These are phyloP conservation scores for Crotalus tigris DNA, from an alignment of 2,113 vertebrate genomes.

Conservation along the genomic window DNA sequence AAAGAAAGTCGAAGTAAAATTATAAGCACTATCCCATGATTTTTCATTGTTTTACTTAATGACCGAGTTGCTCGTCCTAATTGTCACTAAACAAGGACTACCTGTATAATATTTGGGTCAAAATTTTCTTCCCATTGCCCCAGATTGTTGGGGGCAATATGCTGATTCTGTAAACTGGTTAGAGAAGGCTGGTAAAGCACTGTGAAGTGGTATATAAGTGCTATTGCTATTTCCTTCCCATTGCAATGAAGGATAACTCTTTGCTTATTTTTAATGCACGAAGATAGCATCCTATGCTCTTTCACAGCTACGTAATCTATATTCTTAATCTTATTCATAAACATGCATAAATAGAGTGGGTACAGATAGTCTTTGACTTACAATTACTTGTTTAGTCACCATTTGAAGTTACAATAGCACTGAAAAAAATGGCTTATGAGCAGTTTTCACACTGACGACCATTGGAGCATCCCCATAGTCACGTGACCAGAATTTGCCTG, in stretches of 20 bases:
- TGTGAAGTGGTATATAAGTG: too few species aligned
- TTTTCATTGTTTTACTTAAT: not conserved
- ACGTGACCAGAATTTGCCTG: not conserved
- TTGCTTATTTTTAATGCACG: not conserved
- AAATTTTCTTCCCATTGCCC: not conserved
- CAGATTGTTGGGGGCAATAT: too few species aligned
- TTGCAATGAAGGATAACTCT: not conserved
- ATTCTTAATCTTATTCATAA: not conserved
- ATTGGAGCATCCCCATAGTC: not conserved
- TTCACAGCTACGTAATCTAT: not conserved
- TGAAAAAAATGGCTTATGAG: not conserved
- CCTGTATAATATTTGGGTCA: not conserved
- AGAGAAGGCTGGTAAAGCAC: too few species aligned
- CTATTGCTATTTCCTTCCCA: not conserved
- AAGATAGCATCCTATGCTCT: not conserved
- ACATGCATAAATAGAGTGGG: not conserved
- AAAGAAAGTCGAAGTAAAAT: not conserved
- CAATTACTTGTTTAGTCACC: not conserved
- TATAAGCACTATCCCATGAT: not conserved
- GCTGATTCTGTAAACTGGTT: too few species aligned
- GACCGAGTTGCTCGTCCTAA: not conserved
- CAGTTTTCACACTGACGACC: not conserved
- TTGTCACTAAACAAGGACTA: not conserved
- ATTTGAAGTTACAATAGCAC: not conserved
- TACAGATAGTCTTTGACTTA: not conserved